These are phyloP conservation scores for Rhyzopertha dominica DNA, from an alignment of 1,140 invertebrate species.

Conservation along the genomic window DNA sequence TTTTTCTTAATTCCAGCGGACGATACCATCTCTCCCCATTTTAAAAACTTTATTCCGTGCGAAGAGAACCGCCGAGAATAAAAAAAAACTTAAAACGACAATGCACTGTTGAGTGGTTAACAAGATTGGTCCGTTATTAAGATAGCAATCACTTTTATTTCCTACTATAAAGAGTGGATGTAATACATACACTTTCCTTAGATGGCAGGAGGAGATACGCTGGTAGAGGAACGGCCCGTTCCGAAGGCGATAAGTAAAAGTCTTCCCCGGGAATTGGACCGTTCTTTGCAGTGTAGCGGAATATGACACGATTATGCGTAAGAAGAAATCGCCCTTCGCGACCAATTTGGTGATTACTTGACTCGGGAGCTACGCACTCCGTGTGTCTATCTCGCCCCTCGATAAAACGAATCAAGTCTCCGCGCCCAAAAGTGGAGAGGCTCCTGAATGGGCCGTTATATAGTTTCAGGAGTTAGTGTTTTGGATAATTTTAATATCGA, in stretches of 20 bases:
- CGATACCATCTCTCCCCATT: too few species aligned
- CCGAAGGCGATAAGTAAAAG: slow-evolving; percentile 21
- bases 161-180: slow-evolving; percentile 42
- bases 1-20: too few species aligned
- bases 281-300: slow-evolving; percentile 31
- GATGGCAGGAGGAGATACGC: slow-evolving; percentile 25
- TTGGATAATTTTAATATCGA: too few species aligned
- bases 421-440: too few species aligned
- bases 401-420: too few species aligned
- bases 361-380: too few species aligned
- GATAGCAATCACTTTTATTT: slow-evolving; percentile 47
- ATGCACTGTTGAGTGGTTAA: slow-evolving; percentile 43
- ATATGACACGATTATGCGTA: slow-evolving; percentile 42
- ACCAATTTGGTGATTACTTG: slow-evolving; percentile 44
- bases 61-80: slow-evolving; percentile 29
- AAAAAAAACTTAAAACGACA: slow-evolving; percentile 38
- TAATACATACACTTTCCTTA: slow-evolving; percentile 42
- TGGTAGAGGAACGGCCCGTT: slow-evolving; percentile 13
- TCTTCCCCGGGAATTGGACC: slow-evolving; percentile 13
- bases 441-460: too few species aligned
- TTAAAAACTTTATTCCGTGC: slow-evolving; percentile 27
- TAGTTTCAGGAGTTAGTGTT: too few species aligned
- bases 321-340: slow-evolving; percentile 28
- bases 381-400: too few species aligned
- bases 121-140: slow-evolving; percentile 47